Base-by-base conservation (phyloP, 1,140 invertebrate species). In the Tetramorium parvispinum region DNA sequence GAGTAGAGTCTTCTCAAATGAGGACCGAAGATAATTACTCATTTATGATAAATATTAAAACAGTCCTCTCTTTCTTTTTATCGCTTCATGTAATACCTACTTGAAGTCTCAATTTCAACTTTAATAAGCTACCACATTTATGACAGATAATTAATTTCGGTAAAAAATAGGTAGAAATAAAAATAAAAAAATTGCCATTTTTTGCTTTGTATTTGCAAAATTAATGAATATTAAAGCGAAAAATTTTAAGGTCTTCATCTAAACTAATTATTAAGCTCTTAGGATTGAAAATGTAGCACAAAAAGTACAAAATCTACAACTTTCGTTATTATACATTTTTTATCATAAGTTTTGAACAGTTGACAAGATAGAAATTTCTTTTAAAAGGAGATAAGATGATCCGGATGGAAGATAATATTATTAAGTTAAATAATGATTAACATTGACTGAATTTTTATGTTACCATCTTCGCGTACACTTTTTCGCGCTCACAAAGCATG, bases 131-230 rank as follows among this genome's bases (percentile, higher is more conserved):
- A 32, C 8, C 32, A 24, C 18, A 71, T 43, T 11, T 43, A 24
- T 32, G 66, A 82, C 51, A 32, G 66, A 32, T 73, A 73, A 71
- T 82, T 82, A 71, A 73, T 82, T 57, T 71, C 24, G 71, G 55
- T 71, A 82, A 59, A 32, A 18, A 73, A 24, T 4, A 53, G 37
- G 71, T 24, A 55, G 32, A 27, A 16, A 18, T 3, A 65, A 6
- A 63, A 13, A n/a, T 46, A 18, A 49, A 43, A 21, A 78, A 37
- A 2, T 53, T 7, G 8, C 8, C 32, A 43, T 10, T 24, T 55
- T 10, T 3, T 43, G 40, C 32, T 40, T 24, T 11, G 13, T 51
- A 51, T 13, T 73, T 37, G 16, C 16, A 53, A 11, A 53, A 73
- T 53, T 53, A 66, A 78, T 78, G 46, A 65, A 78, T 65, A 3